A percentile compares a stretch with the other conserved stretches of the same genome.
These are phyloP conservation scores for Sebastes ruberrimus DNA, from an alignment of 2,797 vertebrate genomes.

Conservation along the genomic window DNA sequence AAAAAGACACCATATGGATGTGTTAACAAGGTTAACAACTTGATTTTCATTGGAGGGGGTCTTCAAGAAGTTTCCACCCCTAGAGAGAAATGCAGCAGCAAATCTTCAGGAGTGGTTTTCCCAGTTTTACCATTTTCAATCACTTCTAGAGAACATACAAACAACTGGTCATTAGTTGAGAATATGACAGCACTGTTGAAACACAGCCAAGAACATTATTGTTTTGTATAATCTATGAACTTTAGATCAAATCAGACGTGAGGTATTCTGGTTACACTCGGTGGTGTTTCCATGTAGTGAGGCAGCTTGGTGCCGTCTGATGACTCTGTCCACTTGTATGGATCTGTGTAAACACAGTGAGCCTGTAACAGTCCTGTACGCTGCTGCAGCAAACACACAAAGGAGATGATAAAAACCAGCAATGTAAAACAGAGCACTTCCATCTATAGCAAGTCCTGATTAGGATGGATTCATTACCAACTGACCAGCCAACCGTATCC, in stretches of 20 bases:
- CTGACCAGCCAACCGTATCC: neutral
- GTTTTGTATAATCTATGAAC: neutral
- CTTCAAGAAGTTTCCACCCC: neutral
- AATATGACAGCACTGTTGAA: neutral
- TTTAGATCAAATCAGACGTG: neutral
- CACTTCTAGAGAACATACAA: neutral
- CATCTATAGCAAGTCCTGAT: neutral
- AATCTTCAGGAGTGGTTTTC: neutral
- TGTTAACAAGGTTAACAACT: too few relatives aligned
- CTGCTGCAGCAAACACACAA: neutral
- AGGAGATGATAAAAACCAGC: neutral
- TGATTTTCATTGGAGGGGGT: too few relatives aligned
- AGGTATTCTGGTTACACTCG: neutral
- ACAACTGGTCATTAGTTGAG: neutral
- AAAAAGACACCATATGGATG: too few relatives aligned
- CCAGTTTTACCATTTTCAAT: neutral
- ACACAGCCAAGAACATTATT: neutral
- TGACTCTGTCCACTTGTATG: neutral
- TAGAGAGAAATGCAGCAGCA: neutral
- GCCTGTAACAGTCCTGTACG: neutral
- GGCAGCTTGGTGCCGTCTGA: neutral
- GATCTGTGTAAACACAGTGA: slow-evolving; percentile 10
- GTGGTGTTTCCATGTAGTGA: neutral
- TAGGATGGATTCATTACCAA: neutral
- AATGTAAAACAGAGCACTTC: neutral